Evolutionary conservation across 2,797 vertebrate species (phyloP), one percentile per base, ranked within the genome.

Genomic region (Pangasius djambal): DNA sequence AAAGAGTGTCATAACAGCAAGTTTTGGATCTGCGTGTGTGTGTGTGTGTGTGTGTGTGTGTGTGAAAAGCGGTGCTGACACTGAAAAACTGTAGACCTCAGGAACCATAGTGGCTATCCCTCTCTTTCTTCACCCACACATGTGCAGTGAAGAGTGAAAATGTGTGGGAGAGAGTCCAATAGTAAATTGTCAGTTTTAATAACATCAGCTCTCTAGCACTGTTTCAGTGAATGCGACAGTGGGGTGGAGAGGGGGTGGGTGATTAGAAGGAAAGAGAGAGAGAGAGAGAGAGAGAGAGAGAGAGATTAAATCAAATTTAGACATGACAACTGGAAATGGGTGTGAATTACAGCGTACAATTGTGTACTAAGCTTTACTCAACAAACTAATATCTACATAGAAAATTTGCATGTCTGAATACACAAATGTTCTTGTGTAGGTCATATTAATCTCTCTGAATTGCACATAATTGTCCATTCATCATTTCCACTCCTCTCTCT

Each of bases 101-200:
- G 61, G 59, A 83, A 81, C 87, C 55, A 79, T 85, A 89, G 81
- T 88, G 82, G 82, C 63, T 86, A 88, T 88, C 85, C 82, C 55
- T 87, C 50, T 88, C 91, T 90, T 65, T 86, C 50, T 67, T 87
- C 87, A 67, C 91, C 90, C 89, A 92, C 90, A 85, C 86, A 6
- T 90, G 88, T 90, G 90, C 89, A 91, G 83, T 83, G 89, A 91
- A 75, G 91, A 89, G 91, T 91, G 86, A 92, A 89, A 89, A 83
- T 90, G 92, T 78, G 93, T 93, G 89, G 93, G 93, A 90, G 89
- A 91, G 63, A 89, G 87, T 89, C 92, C 92, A 81, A 89, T 90
- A 91, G 88, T 89, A 91, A 91, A 92, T 90, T 82, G 69, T 87
- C 91, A 86, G 90, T 88, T 89, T 90, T 91, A 91, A 91, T 91